Evolutionary conservation across 2,888 invertebrate genomes (phyloP).

Genomic region (Ditula angustiorana): DNA sequence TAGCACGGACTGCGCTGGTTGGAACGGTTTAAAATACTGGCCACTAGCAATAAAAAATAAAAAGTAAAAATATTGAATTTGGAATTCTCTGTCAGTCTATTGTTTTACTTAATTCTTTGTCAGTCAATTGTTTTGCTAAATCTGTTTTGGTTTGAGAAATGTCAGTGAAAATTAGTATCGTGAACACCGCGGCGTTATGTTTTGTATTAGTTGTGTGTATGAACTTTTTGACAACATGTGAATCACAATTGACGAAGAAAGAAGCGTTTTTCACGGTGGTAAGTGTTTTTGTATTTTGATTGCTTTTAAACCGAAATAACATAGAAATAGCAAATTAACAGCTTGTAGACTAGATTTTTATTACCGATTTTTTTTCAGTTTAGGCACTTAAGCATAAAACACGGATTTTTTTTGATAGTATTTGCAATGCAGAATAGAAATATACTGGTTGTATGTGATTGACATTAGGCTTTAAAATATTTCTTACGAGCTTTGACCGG

Average conservation of each 20-base stretch:
- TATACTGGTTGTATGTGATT: too few relatives aligned
- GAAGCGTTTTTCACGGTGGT: constrained; percentile 58
- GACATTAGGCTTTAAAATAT: too few relatives aligned
- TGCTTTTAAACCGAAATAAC: neutral
- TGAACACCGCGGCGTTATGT: constrained; percentile 32
- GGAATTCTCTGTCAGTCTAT: neutral
- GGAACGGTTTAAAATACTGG: constrained; percentile 24
- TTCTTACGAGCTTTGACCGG: too few relatives aligned
- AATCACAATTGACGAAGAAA: constrained; percentile 51
- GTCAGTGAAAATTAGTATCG: constrained; percentile 39
- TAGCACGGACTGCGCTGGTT: constrained; percentile 39
- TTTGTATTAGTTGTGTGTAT: constrained; percentile 46
- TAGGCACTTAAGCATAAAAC: too few relatives aligned
- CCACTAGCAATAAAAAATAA: neutral
- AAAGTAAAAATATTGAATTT: constrained; percentile 1
- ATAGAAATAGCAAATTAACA: too few relatives aligned
- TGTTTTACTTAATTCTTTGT: neutral
- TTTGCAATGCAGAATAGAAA: too few relatives aligned
- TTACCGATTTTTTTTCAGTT: too few relatives aligned
- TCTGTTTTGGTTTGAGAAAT: neutral
- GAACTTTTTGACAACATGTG: constrained; percentile 46
- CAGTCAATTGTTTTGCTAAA: neutral
- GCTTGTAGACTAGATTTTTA: too few relatives aligned
- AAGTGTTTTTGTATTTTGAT: constrained; percentile 46
- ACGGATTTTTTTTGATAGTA: too few relatives aligned